phyloP scores from a whole-genome alignment of 2,113 vertebrate genomes.

The Labeo catla region DNA sequence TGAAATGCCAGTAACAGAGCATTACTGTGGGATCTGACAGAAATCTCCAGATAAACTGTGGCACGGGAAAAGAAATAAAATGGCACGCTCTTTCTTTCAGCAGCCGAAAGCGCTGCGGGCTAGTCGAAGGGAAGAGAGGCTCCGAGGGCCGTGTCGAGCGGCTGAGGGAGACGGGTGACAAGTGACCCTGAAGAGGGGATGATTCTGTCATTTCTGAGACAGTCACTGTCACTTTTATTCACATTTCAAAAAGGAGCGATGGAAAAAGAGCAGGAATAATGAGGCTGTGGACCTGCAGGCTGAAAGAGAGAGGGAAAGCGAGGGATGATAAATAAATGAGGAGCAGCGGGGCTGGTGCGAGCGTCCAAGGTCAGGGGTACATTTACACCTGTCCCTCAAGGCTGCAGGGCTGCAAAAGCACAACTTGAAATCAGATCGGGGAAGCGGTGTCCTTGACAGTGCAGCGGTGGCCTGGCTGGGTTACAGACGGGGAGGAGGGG shows the following conservation, averaged over 20 bases:
- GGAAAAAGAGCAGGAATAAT: slow-evolving; percentile 71
- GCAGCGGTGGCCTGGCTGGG: slow-evolving; percentile 43
- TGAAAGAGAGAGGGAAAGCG: slow-evolving; percentile 40
- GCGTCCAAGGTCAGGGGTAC: slow-evolving; percentile 76
- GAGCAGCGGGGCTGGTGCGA: slow-evolving; percentile 60
- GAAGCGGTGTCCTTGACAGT: slow-evolving; percentile 59
- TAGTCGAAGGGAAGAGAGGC: slow-evolving; percentile 6
- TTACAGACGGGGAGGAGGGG: slow-evolving; percentile 13
- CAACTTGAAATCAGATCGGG: slow-evolving; percentile 68
- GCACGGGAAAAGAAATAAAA: slow-evolving; percentile 19
- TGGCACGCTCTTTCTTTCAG: neutral
- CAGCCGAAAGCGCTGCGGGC: slow-evolving; percentile 57
- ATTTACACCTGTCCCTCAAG: slow-evolving; percentile 81
- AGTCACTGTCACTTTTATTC: slow-evolving; percentile 77
- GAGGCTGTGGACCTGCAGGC: slow-evolving; percentile 64
- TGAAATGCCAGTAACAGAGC: neutral
- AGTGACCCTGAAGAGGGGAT: slow-evolving; percentile 74
- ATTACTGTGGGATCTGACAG: neutral
- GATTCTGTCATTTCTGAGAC: slow-evolving; percentile 73
- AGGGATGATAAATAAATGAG: slow-evolving; percentile 74
- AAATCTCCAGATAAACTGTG: slow-evolving; percentile 1
- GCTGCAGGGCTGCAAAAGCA: slow-evolving; percentile 70
- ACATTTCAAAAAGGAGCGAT: slow-evolving; percentile 68
- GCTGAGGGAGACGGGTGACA: slow-evolving; percentile 60
- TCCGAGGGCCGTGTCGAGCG: slow-evolving; percentile 52